Conservation (phyloP, 2,113 vertebrate genomes). For the Lutjanus erythropterus region DNA sequence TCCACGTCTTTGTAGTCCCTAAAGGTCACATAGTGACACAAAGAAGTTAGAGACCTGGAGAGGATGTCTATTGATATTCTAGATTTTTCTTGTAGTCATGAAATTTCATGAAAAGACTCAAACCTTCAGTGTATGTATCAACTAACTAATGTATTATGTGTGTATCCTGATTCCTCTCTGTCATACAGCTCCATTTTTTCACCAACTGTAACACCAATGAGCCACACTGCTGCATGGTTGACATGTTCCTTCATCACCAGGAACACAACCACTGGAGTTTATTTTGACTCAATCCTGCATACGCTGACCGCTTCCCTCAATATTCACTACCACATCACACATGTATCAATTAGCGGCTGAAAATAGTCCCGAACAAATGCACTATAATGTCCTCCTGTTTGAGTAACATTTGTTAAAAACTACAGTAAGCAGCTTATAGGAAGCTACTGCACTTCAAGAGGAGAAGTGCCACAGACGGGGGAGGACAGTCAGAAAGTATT, state of each 20-base stretch:
- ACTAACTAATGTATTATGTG: too few species aligned
- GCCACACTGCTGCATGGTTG: too few species aligned
- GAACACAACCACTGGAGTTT: background rate
- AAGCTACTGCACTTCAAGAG: too few species aligned
- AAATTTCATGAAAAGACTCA: background rate
- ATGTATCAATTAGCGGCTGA: background rate
- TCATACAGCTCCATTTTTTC: too few species aligned
- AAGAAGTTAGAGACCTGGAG: too few species aligned
- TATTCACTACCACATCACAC: background rate
- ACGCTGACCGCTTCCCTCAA: background rate
- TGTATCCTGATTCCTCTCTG: too few species aligned
- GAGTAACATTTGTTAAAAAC: too few species aligned
- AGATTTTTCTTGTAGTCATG: background rate
- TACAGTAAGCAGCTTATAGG: too few species aligned
- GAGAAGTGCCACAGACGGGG: background rate
- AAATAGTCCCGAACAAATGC: background rate
- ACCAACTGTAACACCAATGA: too few species aligned
- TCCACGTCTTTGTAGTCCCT: slow-evolving; percentile 97
- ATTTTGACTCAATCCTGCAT: background rate
- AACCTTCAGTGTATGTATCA: background rate
- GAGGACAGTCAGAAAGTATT: background rate
- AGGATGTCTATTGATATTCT: background rate
- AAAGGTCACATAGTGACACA: slow-evolving; percentile 17
- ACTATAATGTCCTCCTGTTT: too few species aligned
- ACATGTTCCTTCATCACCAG: too few species aligned